Evolutionary conservation across 2,113 vertebrate species (phyloP), one percentile per base, ranked within the genome.

Genomic region (Hemiprocne comata): DNA sequence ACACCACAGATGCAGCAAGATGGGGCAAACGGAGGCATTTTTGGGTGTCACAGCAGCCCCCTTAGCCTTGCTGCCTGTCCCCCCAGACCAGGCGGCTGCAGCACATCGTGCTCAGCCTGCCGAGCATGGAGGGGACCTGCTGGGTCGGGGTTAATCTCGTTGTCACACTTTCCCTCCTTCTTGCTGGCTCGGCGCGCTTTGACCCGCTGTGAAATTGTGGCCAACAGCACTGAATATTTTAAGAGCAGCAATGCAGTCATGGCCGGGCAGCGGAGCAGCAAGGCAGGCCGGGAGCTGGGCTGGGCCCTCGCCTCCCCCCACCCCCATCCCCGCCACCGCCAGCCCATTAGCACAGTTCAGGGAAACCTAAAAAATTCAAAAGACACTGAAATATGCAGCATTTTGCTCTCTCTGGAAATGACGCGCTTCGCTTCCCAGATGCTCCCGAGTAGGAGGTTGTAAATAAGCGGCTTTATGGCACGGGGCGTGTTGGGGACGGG

Each of bases 271-370:
- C 6, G 25, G 90, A 93, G 94, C 92, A 89, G 96, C 95, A 92
- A 95, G 72, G 95, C 89, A 96, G 95, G 94, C 88, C 90, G 95
- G 91, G 95, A 93, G 94, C 34, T 26, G 94, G 93, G 96, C 89
- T 79, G 92, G 80, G 85, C 85, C 81, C 36, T 69, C n/a, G 26
- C 51, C 50, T 58, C 24, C 87, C 83, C 50, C 11, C 23, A 12
- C 21, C 85, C 87, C 83, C 19, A 17, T 17, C 80, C 50, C 53
- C 40, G 7, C 81, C 89, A 69, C 93, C 55, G n/a, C 82, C 36
- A 51, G 55, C 90, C 74, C 93, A 97, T 97, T 95, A 96, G 95
- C 97, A 95, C 96, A 95, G 93, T 96, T 95, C 93, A 94, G 95
- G 94, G 96, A 94, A 96, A 95, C 62, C 95, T 95, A 93, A 74